Evolutionary conservation across 2,113 vertebrate genomes (phyloP), one percentile per base, ranked within the genome.

Genomic region (Lutjanus erythropterus): DNA sequence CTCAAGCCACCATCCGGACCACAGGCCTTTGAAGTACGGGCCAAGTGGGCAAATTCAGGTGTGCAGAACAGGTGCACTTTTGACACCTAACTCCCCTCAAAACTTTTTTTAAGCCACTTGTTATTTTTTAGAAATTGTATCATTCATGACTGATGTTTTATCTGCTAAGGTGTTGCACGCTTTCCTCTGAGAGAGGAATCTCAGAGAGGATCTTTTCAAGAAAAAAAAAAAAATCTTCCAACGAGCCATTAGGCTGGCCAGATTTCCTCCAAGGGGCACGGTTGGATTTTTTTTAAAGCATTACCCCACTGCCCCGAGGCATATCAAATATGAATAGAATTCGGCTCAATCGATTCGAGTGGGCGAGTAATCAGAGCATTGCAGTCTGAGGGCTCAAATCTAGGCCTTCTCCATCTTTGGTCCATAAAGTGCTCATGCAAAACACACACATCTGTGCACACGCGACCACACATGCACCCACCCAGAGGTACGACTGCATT

Each of bases 251-350:
- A 93, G 85, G 39, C 79, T 47, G 88, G 55, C 83, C 90, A 91
- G 91, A 93, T 93, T 93, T 91, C 81, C 83, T 86, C 81, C 66
- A 78, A 85, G 62, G 62, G 73, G 71, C 77, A 87, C 1, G 25
- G 65, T 10, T 88, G 88, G 83, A 79, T 77, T 33, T 50, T 70
- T 87, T 94, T 88, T 91, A 84, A 85, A 81, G 76, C 92, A 87
- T 86, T 92, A 86, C 86, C 67, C 86, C 70, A 84, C 68, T 21
- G 86, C 91, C 94, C 83, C 39, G 5, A 85, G 93, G 92, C 88
- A 94, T 83, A 95, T 93, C 58, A 95, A 95, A 96, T 94, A 95
- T 93, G 93, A 92, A 94, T 95, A 93, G 92, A 90, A 90, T 67
- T 86, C 18, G 52, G 68, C 74, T 85, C 79, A 81, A 95, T 94